These are phyloP conservation scores for Gambelia wislizenii DNA, from an alignment of 2,797 vertebrate species.

Conservation along the genomic window DNA sequence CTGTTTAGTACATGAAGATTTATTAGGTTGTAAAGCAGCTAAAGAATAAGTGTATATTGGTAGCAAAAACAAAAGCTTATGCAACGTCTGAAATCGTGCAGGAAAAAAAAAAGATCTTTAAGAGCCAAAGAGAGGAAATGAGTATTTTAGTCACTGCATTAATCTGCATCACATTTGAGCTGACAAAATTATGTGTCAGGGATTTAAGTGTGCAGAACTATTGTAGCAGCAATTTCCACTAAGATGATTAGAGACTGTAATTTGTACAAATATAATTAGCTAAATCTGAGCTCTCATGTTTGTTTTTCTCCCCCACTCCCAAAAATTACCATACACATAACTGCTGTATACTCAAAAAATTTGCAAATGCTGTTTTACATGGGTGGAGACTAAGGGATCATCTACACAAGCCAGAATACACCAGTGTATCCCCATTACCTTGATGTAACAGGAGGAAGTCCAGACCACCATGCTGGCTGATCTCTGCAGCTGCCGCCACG, in stretches of 20 bases:
- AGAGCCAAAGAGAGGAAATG: conserved; percentile 27
- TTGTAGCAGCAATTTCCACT: conserved; percentile 25
- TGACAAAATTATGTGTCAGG: conserved; percentile 19
- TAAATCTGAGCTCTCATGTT: neutral
- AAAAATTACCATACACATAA: neutral
- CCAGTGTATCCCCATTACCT: no score
- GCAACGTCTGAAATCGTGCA: conserved; percentile 52
- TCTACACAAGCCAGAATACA: no score
- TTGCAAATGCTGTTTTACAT: neutral
- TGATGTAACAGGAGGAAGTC: no score
- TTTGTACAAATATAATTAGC: conserved; percentile 21
- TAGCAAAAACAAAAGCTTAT: conserved; percentile 56
- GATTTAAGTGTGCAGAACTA: conserved; percentile 22
- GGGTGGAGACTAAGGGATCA: neutral
- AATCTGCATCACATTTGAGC: neutral
- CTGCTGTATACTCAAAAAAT: neutral
- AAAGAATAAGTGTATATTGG: conserved; percentile 57
- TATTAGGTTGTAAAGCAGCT: conserved; percentile 54
- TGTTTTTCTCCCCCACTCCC: neutral
- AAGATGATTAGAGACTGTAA: conserved; percentile 39
- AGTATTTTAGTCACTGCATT: conserved; percentile 45
- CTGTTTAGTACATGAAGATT: conserved; percentile 51
- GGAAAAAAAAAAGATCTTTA: conserved; percentile 9
- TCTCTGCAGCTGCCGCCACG: no score
- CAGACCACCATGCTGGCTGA: no score